phyloP scores from a whole-genome alignment of 2,113 vertebrate genomes.

The Ondatra zibethicus region DNA sequence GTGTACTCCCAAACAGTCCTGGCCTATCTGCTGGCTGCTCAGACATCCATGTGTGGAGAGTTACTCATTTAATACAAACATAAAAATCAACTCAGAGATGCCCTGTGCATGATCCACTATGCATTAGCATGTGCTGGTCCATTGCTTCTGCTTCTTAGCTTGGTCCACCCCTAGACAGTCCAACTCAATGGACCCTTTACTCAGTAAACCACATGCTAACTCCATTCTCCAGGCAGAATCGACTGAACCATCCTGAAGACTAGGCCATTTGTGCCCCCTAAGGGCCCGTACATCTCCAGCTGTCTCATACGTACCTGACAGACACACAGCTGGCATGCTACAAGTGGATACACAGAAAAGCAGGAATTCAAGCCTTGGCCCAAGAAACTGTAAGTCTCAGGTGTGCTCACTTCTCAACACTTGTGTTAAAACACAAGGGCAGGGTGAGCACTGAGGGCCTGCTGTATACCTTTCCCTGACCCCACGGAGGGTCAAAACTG shows the following conservation, averaged over 20 bases:
- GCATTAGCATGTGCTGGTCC: background rate
- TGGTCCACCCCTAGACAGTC: background rate
- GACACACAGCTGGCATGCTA: background rate
- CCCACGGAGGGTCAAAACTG: background rate
- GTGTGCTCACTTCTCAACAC: background rate
- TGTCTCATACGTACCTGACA: background rate
- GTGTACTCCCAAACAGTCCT: background rate
- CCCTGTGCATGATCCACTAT: background rate
- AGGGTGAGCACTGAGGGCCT: background rate
- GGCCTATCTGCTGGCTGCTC: background rate
- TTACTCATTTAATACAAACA: background rate
- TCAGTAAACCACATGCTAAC: background rate
- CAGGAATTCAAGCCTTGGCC: background rate
- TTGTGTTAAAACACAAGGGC: background rate
- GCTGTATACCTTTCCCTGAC: background rate
- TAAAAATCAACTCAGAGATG: background rate
- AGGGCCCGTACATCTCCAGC: background rate
- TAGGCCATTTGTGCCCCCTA: background rate
- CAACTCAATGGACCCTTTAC: background rate
- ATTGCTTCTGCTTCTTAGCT: background rate
- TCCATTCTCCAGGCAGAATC: background rate
- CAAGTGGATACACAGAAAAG: background rate
- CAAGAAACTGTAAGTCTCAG: background rate
- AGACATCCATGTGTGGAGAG: background rate
- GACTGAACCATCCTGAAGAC: background rate